phyloP scores from a whole-genome alignment of 2,797 vertebrate genomes.

The Taeniopygia guttata region DNA sequence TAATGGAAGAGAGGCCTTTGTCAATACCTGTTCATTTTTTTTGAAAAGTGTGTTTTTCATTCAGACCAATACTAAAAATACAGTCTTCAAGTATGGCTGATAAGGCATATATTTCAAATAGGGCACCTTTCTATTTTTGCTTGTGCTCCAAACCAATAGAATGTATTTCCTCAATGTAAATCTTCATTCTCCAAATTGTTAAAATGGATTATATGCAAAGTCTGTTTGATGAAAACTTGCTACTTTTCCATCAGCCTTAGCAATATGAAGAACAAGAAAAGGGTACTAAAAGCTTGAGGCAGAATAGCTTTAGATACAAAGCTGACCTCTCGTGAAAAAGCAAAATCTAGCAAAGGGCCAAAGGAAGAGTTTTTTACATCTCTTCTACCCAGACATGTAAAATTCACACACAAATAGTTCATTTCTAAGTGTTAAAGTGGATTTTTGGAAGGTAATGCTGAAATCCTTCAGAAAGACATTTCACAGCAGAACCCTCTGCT shows the following conservation, averaged over 20 bases:
- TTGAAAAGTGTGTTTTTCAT: background rate
- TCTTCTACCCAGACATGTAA: background rate
- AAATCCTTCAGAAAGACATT: background rate
- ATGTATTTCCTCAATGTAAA: background rate
- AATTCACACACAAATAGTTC: background rate
- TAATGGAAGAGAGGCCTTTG: background rate
- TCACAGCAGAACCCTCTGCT: background rate
- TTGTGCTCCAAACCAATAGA: background rate
- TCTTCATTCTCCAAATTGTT: background rate
- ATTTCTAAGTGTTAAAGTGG: background rate
- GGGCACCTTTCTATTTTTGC: accelerated
- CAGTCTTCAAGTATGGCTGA: background rate
- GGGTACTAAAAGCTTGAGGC: background rate
- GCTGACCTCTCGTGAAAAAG: background rate
- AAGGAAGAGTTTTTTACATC: background rate
- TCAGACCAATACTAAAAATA: background rate
- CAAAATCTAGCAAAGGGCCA: background rate
- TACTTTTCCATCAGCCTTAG: background rate
- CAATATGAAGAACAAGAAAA: background rate
- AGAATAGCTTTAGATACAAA: background rate
- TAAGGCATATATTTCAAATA: background rate
- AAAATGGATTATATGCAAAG: background rate
- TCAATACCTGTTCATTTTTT: background rate
- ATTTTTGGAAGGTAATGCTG: background rate
- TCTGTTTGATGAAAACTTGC: background rate